Evolutionary conservation across 1,140 invertebrate species (phyloP).

Genomic region (Cydia amplana): DNA sequence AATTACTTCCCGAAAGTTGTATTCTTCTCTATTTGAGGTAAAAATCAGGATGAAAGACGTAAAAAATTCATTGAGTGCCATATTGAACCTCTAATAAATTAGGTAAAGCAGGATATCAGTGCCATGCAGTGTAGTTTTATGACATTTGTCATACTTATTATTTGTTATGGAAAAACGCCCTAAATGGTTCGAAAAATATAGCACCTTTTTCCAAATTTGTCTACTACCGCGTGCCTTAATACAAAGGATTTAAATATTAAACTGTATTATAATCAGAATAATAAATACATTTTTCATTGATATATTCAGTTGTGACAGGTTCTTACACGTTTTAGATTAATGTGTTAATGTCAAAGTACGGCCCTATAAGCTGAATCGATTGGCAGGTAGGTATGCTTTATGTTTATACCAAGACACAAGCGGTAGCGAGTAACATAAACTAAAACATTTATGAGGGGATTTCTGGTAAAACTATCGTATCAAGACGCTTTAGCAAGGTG

Average conservation of each 20-base stretch:
- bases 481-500: too few species aligned
- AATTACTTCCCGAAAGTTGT: too few species aligned
- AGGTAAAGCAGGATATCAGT: background rate
- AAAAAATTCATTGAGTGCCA: background rate
- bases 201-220: constrained; percentile 17
- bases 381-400: background rate
- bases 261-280: constrained; percentile 7
- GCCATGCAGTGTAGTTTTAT: background rate
- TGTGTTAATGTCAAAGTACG: constrained; percentile 29
- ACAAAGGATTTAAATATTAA: constrained; percentile 27
- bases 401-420: constrained; percentile 8
- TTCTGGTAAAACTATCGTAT: background rate
- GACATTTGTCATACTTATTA: background rate
- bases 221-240: too few species aligned
- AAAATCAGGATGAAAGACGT: too few species aligned
- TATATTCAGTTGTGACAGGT: constrained; percentile 5
- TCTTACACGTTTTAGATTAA: constrained; percentile 27
- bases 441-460: background rate
- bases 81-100: background rate
- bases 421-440: background rate
- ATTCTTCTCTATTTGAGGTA: too few species aligned
- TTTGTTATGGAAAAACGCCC: background rate
- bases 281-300: constrained; percentile 23
- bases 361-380: constrained; percentile 19
- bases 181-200: background rate